phyloP scores from a whole-genome alignment of 2,113 vertebrate species.

The Argyrosomus japonicus region DNA sequence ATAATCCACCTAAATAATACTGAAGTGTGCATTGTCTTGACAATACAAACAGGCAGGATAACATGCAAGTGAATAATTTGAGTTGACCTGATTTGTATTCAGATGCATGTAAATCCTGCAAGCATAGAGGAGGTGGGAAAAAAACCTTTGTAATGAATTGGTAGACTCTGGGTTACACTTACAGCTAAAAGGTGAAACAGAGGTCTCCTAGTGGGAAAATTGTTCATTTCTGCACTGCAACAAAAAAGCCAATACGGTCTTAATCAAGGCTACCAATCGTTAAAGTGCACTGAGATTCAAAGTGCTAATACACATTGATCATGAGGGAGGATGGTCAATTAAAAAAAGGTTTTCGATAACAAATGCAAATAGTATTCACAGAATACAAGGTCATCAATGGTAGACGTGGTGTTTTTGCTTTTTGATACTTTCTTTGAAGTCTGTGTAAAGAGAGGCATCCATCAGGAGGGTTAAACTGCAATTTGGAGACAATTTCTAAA shows the following conservation, averaged over 20 bases:
- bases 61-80: conserved; percentile 39
- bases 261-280: conserved; percentile 62
- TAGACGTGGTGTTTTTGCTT: neutral
- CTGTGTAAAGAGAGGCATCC: neutral
- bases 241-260: conserved; percentile 46
- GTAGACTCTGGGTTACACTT: conserved; percentile 58
- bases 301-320: conserved; percentile 70
- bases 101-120: conserved; percentile 72
- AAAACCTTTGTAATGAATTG: conserved; percentile 67
- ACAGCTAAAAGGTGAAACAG: conserved; percentile 69
- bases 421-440: neutral
- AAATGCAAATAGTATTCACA: conserved; percentile 67
- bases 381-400: conserved; percentile 58
- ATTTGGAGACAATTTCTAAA: conserved; percentile 36
- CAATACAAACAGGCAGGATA: conserved; percentile 43
- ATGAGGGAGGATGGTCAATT: conserved; percentile 49
- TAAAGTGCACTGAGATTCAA: conserved; percentile 61
- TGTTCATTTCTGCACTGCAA: conserved; percentile 55
- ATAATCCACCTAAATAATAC: conserved; percentile 47
- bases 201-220: conserved; percentile 63
- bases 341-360: conserved; percentile 65
- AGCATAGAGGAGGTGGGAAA: conserved; percentile 11
- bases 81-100: conserved; percentile 71
- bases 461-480: conserved; percentile 17
- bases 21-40: conserved; percentile 15